These are phyloP conservation scores for Horisme vitalbata DNA, from an alignment of 2,888 invertebrate species.

Conservation along the genomic window DNA sequence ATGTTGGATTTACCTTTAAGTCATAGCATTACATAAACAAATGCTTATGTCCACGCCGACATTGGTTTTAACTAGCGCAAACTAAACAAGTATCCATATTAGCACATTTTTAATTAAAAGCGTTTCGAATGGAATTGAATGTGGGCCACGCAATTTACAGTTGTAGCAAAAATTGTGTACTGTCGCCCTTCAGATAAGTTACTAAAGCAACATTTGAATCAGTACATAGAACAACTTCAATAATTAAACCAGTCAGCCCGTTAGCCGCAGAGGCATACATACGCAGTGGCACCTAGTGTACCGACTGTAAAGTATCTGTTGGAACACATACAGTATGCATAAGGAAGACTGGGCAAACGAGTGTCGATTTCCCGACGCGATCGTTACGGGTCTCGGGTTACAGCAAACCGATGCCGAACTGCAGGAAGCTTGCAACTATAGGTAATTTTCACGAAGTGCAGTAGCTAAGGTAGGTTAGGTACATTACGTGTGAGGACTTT, in stretches of 20 bases:
- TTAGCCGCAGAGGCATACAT: constrained; percentile 17
- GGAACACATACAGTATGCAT: constrained; percentile 29
- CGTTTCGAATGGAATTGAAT: constrained; percentile 32
- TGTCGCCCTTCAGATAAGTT: background rate
- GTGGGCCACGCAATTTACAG: constrained; percentile 24
- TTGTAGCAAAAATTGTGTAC: constrained; percentile 5
- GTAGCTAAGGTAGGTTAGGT: constrained; percentile 10
- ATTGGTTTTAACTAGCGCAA: constrained; percentile 59
- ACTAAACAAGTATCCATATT: constrained; percentile 50
- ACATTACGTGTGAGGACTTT: too few relatives aligned
- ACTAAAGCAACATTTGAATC: background rate
- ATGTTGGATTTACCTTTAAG: constrained; percentile 66
- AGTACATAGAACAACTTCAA: constrained; percentile 6
- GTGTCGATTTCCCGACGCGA: constrained; percentile 49
- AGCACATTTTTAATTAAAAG: constrained; percentile 42
- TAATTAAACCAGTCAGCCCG: constrained; percentile 21
- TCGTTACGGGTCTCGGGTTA: constrained; percentile 50
- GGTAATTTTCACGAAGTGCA: constrained; percentile 39
- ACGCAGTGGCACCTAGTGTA: constrained; percentile 15
- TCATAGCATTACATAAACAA: constrained; percentile 51
- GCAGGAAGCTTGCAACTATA: constrained; percentile 47
- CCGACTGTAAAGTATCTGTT: constrained; percentile 13
- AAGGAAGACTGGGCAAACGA: constrained; percentile 37
- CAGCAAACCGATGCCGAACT: constrained; percentile 44
- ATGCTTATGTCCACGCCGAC: constrained; percentile 45